Evolutionary conservation across 2,888 invertebrate genomes (phyloP).

Genomic region (Hypsopygia costalis): DNA sequence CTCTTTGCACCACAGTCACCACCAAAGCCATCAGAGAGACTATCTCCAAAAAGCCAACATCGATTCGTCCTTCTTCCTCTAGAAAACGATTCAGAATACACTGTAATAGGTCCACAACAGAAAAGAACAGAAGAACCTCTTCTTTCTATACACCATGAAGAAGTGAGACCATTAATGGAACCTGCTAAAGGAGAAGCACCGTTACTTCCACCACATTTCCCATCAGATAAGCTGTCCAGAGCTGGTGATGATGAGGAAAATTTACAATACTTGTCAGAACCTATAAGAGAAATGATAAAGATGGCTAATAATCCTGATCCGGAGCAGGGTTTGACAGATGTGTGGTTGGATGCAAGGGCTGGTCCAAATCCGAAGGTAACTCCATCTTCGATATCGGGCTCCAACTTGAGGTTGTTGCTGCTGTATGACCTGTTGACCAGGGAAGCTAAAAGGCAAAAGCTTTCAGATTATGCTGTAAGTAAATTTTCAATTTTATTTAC

Average conservation of each 20-base stretch:
- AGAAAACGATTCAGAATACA: slow-evolving; percentile 55
- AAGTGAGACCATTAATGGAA: slow-evolving; percentile 60
- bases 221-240: slow-evolving; percentile 43
- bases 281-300: slow-evolving; percentile 62
- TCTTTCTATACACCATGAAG: slow-evolving; percentile 51
- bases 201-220: slow-evolving; percentile 54
- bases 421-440: slow-evolving; percentile 84
- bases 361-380: slow-evolving; percentile 44
- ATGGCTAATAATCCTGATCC: slow-evolving; percentile 59
- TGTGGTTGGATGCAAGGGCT: slow-evolving; percentile 55
- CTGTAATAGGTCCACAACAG: slow-evolving; percentile 55
- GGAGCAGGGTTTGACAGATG: slow-evolving; percentile 50
- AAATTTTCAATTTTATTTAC: too few species aligned
- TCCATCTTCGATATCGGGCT: slow-evolving; percentile 78
- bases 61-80: slow-evolving; percentile 56
- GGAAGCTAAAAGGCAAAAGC: slow-evolving; percentile 82
- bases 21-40: slow-evolving; percentile 52
- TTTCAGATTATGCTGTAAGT: slow-evolving; percentile 82
- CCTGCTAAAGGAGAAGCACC: slow-evolving; percentile 35
- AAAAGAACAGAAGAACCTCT: slow-evolving; percentile 49
- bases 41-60: slow-evolving; percentile 32
- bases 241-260: slow-evolving; percentile 62
- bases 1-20: slow-evolving; percentile 76
- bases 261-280: slow-evolving; percentile 63
- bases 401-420: slow-evolving; percentile 80